Conservation (phyloP, 2,797 vertebrate species). For the Arrhamphus sclerolepis region DNA sequence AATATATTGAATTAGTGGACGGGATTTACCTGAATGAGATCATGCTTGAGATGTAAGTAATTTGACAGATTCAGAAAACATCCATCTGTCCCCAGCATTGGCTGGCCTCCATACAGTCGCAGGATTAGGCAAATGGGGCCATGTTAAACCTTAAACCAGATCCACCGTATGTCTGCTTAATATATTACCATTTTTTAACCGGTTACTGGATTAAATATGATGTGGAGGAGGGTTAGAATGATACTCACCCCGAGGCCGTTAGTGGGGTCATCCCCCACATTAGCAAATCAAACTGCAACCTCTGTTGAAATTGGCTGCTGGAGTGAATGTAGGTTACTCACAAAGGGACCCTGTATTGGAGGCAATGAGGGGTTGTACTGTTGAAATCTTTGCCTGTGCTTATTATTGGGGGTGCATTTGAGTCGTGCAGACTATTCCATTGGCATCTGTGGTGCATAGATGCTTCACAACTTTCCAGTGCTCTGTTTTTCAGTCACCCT, state of each 20-base stretch:
- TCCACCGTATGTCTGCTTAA: not conserved
- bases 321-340: slow-evolving; percentile 58
- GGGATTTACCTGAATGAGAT: slow-evolving; percentile 95
- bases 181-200: not conserved
- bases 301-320: slow-evolving; percentile 29
- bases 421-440: slow-evolving; percentile 9
- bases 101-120: not conserved
- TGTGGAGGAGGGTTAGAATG: slow-evolving; percentile 11
- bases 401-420: slow-evolving; percentile 28
- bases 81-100: not conserved
- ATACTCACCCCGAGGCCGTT: slow-evolving; percentile 10
- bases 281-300: slow-evolving; percentile 29
- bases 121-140: slow-evolving; percentile 6
- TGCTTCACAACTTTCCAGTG: slow-evolving; percentile 26
- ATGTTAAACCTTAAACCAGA: slow-evolving; percentile 19
- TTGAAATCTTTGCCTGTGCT: slow-evolving; percentile 22
- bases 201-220: not conserved
- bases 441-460: slow-evolving; percentile 11
- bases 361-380: slow-evolving; percentile 34
- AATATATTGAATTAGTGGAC: slow-evolving; percentile 94
- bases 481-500: slow-evolving; percentile 20
- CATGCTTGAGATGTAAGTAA: slow-evolving; percentile 97
- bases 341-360: slow-evolving; percentile 61
- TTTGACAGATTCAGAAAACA: slow-evolving; percentile 11
- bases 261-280: slow-evolving; percentile 12